Evolutionary conservation across 2,113 vertebrate genomes (phyloP), one percentile per base, ranked within the genome.

Genomic region (Nannospalax galili): DNA sequence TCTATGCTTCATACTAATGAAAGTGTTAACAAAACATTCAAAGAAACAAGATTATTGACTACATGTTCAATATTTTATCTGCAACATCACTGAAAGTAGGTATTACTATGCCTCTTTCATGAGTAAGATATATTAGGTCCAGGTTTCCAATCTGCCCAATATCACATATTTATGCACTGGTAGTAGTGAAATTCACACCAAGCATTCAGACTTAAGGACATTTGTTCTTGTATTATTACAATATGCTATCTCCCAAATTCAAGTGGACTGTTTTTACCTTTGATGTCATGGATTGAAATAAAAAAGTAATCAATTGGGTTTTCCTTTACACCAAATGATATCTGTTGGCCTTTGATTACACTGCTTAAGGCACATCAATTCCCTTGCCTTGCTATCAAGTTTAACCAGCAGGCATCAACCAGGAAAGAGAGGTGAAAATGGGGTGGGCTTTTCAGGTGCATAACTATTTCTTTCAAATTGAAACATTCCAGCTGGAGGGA

Each of bases 281-380:
- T 95, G 84, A 30, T 94, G 86, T 28, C 85, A 81, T 14, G 94
- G 64, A 79, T 19, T 91, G 67, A 96, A 91, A 96, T 92, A 94
- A 92, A 95, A 91, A 40, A 93, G 56, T 32, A 94, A 84, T 90
- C 60, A 73, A 60, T 32, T 62, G 92, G 67, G 28, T 92, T 88
- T 52, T 82, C 72, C 73, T 91, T 92, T 85, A 45, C 48, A 88
- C 65, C 75, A 88, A 97, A 96, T 35, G 72, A 30, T 91, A 95
- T 90, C 37, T 84, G 11, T 62, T 80, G 70, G 45, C 26, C 20
- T 96, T 84, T 87, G 82, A 84, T 92, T 90, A 95, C 16, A 80
- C 95, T 93, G 89, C 20, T 93, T 48, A 90, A 95, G 60, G 85
- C 69, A 97, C 90, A 45, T 52, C 67, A 94, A 79, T 92, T 88